Base-by-base conservation (phyloP, 2,113 vertebrate genomes). In the Thunnus maccoyii region DNA sequence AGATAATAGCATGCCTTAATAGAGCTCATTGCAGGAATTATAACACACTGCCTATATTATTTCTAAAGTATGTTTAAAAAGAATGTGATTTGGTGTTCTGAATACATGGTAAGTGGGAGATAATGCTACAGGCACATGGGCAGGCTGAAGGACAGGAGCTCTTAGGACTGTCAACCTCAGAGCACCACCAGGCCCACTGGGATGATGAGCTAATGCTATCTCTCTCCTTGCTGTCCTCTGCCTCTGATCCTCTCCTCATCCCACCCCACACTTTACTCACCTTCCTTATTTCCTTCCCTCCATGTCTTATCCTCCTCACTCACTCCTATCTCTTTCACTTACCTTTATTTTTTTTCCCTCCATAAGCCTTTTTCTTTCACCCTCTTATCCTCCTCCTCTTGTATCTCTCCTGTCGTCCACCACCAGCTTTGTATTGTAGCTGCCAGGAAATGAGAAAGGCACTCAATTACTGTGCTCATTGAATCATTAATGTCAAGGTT, bases 391-490 rank as follows among this genome's bases (percentile, higher is more conserved):
- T 69, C 70, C 60, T 69, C 41, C 36, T 62, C 61, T 76, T 80
- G 70, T 84, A 84, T 91, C 80, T 89, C 57, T 82, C 12, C 73
- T 76, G 78, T 83, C 81, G 73, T 61, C 72, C 75, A 82, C 46
- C 77, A 84, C 65, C 82, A 76, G 71, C 82, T 89, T 86, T 89
- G 82, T 89, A 88, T 90, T 85, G 85, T 80, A 67, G 86, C 88
- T 92, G 89, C 89, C 93, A 94, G 91, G 91, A 93, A 92, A 93
- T 92, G 89, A 93, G 91, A 91, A 88, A 91, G 86, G 80, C 92
- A 92, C 91, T 94, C 90, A 93, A 93, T 94, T 93, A 93, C 84
- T 80, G 88, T 91, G 89, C 84, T 94, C 92, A 94, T 92, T 92
- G 91, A 93, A 91, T 91, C 91, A 94, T 93, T 94, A 90, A 92